Evolutionary conservation across 2,113 vertebrate genomes (phyloP).

Genomic region (Labeo rohita): DNA sequence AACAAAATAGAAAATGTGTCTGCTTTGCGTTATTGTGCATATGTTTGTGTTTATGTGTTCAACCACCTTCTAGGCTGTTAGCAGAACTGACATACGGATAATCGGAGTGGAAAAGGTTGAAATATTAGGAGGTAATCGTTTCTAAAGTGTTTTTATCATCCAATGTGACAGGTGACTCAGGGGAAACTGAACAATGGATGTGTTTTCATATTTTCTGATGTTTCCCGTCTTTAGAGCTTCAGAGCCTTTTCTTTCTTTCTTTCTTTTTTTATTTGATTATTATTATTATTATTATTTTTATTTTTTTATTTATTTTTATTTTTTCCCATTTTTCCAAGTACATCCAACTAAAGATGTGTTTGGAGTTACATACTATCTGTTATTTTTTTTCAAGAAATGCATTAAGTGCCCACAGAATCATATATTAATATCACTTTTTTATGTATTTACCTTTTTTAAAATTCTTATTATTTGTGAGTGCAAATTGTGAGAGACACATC

Average conservation of each 20-base stretch:
- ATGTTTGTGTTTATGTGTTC: slow-evolving; percentile 25
- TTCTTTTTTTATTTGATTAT: too few species aligned
- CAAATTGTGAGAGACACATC: too few species aligned
- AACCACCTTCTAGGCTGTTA: neutral
- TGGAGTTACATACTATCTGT: neutral
- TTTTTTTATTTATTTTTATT: neutral
- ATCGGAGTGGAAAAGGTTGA: neutral
- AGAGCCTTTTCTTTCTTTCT: neutral
- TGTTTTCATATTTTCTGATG: neutral
- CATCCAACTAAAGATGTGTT: neutral
- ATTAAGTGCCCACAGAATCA: neutral
- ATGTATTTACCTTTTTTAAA: neutral
- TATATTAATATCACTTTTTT: neutral
- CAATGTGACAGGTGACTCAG: neutral
- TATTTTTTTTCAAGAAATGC: neutral
- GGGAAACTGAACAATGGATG: neutral
- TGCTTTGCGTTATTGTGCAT: slow-evolving; percentile 4
- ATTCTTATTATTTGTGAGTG: too few species aligned
- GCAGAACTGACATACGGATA: neutral
- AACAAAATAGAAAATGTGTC: neutral
- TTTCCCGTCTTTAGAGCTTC: neutral
- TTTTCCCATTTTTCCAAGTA: too few species aligned
- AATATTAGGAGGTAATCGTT: neutral
- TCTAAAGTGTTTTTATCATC: neutral
- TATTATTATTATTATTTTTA: too few species aligned